Conservation (phyloP, 1,140 invertebrate species). For the Harpegnathos saltator region DNA sequence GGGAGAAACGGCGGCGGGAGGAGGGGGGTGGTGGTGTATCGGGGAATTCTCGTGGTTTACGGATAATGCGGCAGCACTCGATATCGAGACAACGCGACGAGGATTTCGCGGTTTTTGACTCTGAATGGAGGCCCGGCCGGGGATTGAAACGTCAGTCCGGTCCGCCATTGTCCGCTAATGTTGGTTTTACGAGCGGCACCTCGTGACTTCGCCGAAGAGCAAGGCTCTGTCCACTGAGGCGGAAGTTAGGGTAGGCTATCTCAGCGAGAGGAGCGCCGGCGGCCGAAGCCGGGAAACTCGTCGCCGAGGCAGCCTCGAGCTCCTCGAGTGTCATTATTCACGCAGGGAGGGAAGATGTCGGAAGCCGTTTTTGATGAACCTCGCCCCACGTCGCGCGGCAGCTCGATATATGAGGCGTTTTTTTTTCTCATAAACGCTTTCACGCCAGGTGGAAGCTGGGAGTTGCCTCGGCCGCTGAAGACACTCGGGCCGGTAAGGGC, state of each 20-base stretch:
- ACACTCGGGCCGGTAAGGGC: no score
- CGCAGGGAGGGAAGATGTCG: not conserved
- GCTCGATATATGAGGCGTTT: not conserved
- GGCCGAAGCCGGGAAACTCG: not conserved
- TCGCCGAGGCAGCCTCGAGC: not conserved
- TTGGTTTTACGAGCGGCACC: conserved; percentile 76
- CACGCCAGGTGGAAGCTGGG: no score
- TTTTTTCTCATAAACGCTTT: no score
- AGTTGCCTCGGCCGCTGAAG: no score
- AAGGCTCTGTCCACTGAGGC: conserved; percentile 28
- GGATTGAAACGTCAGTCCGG: conserved; percentile 76
- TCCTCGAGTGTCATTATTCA: not conserved
- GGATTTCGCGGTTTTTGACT: conserved; percentile 70
- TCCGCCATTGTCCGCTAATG: conserved; percentile 67
- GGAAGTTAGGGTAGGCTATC: conserved; percentile 43
- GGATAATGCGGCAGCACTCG: conserved; percentile 29
- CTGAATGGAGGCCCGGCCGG: conserved; percentile 30
- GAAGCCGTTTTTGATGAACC: not conserved
- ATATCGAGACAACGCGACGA: conserved; percentile 34
- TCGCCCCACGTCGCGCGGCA: not conserved
- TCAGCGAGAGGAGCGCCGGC: conserved; percentile 10
- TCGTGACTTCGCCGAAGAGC: conserved; percentile 62
- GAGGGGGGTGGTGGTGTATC: no score
- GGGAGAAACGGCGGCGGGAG: not conserved
- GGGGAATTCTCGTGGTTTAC: conserved; percentile 36